Evolutionary conservation across 2,113 vertebrate genomes (phyloP).

Genomic region (Coturnix japonica): DNA sequence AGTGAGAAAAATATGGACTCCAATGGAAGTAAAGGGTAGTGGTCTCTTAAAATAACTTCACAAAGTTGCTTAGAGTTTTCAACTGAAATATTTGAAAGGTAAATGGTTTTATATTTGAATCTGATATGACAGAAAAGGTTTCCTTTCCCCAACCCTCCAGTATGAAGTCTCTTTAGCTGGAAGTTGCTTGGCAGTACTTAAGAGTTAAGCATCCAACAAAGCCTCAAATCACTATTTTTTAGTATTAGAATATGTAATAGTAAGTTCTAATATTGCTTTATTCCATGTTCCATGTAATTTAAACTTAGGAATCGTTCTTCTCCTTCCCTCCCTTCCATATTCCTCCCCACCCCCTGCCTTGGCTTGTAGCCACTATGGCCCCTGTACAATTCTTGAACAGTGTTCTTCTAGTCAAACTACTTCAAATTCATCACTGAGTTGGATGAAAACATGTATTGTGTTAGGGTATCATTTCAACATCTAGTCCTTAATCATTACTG

Average conservation of each 20-base stretch:
- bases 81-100: background rate
- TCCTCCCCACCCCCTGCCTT: background rate
- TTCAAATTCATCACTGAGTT: background rate
- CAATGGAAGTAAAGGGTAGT: background rate
- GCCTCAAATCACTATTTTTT: background rate
- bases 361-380: background rate
- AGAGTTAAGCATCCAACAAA: background rate
- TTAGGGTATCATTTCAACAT: background rate
- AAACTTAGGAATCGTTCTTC: background rate
- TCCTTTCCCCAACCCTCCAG: background rate
- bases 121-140: background rate
- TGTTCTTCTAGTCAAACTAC: background rate
- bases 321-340: background rate
- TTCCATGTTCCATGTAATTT: background rate
- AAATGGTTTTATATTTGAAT: background rate
- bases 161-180: background rate
- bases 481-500: background rate
- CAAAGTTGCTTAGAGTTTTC: background rate
- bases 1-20: background rate
- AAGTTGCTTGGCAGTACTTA: background rate
- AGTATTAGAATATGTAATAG: background rate
- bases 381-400: background rate
- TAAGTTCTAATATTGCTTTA: background rate
- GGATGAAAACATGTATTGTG: background rate
- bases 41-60: background rate